Evolutionary conservation across 1,140 invertebrate genomes (phyloP), one percentile per base, ranked within the genome.

Genomic region (Macrosteles quadrilineatus): DNA sequence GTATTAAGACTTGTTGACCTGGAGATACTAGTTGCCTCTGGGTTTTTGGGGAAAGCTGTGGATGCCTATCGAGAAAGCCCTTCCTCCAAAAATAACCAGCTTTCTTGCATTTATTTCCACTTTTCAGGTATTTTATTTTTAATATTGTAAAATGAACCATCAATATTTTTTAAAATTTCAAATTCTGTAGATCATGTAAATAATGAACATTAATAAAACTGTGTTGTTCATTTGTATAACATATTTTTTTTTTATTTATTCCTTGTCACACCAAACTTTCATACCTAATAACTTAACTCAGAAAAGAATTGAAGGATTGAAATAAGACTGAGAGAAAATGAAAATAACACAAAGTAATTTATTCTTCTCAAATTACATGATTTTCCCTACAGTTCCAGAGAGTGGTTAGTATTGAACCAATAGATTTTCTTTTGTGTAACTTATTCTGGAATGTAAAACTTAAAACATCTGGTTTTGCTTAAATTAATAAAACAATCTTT

Each of bases 1-100:
- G 6, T 55, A 23, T 55, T 55, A 23, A 55, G 19, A 55, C 50
- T n/a, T 6, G 50, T 55, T 55, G 50, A 11, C 19, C 50, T 55
- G 14, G 50, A 55, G 21, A 23, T 6, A 55, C 50, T 55, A 23
- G 50, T n/a, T 12, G 23, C 11, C 21, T 55, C 50, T 12, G 50
- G 50, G 6, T 55, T 55, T 55, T 55, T 6, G 19, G 23, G 50
- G 50, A 55, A 11, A 55, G 50, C 9, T 55, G 50, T 55, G 50
- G 21, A 55, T 55, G 50, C 11, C 50, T 11, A 55, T 55, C 11
- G 19, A 55, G 50, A 55, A 55, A 55, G 21, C 50, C 50, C 50
- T 23, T 11, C 21, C 50, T n/a, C n/a, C n/a, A n/a, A n/a, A n/a
- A n/a, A n/a, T n/a, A 55, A 55, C 50, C 21, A 55, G 50, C 50